Percentiles rank a stretch among this genome's conserved stretches.
These are phyloP conservation scores for Dermatophagoides farinae DNA, from an alignment of 1,140 invertebrate species.

Conservation along the genomic window DNA sequence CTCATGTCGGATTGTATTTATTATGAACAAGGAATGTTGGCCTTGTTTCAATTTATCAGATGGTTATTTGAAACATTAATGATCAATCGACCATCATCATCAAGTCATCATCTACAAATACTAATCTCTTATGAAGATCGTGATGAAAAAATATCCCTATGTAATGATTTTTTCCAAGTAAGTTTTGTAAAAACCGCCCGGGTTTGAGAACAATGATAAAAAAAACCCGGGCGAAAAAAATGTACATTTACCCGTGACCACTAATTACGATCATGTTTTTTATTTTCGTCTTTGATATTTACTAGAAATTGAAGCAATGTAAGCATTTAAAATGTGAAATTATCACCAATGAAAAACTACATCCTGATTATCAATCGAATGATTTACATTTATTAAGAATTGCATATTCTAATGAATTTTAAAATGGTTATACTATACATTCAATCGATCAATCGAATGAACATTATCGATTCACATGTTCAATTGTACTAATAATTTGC, in stretches of 20 bases:
- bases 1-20: slow-evolving; percentile 3
- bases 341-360: background rate
- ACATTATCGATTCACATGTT: too few species aligned
- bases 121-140: slow-evolving; percentile 2
- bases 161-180: background rate
- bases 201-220: too few species aligned
- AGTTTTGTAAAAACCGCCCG: too few species aligned
- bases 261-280: background rate
- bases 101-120: background rate
- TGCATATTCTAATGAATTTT: background rate
- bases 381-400: background rate
- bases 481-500: too few species aligned
- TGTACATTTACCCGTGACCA: background rate
- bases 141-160: background rate
- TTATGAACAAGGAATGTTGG: background rate
- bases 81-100: background rate
- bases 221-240: too few species aligned
- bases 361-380: background rate
- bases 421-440: too few species aligned
- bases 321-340: background rate
- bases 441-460: too few species aligned
- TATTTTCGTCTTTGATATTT: too few species aligned
- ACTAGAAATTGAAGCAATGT: background rate
- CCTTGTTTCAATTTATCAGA: background rate
- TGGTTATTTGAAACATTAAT: background rate